phyloP scores from a whole-genome alignment of 2,797 vertebrate species.

The Halcyon chelicuti region DNA sequence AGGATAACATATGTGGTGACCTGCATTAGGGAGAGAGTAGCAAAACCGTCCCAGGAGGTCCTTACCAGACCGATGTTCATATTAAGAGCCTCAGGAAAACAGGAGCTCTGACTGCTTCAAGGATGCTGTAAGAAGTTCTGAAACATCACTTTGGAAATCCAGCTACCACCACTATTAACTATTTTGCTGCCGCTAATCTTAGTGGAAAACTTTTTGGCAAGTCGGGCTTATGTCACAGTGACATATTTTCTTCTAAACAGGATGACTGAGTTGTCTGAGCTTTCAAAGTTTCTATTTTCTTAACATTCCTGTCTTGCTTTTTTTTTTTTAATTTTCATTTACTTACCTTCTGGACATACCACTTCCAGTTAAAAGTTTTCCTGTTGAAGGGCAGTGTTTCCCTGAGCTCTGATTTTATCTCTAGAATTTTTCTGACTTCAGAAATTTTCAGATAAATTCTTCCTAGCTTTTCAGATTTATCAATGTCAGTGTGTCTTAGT shows the following conservation, averaged over 20 bases:
- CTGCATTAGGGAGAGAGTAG: neutral
- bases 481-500: neutral
- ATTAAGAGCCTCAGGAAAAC: neutral
- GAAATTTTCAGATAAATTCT: neutral
- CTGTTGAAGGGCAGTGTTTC: neutral
- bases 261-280: neutral
- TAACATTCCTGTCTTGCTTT: neutral
- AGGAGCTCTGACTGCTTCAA: neutral
- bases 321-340: neutral
- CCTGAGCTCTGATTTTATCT: neutral
- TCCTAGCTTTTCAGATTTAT: neutral
- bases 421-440: neutral
- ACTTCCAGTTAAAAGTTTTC: neutral
- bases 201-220: neutral
- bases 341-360: neutral
- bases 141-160: neutral
- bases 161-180: neutral
- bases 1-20: neutral
- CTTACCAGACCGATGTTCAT: fast-evolving
- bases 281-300: neutral
- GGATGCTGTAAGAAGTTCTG: neutral
- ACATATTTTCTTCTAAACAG: neutral
- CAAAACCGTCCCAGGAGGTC: neutral
- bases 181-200: neutral
- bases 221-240: neutral